phyloP scores from a whole-genome alignment of 2,113 vertebrate species.

The Austrofundulus limnaeus region DNA sequence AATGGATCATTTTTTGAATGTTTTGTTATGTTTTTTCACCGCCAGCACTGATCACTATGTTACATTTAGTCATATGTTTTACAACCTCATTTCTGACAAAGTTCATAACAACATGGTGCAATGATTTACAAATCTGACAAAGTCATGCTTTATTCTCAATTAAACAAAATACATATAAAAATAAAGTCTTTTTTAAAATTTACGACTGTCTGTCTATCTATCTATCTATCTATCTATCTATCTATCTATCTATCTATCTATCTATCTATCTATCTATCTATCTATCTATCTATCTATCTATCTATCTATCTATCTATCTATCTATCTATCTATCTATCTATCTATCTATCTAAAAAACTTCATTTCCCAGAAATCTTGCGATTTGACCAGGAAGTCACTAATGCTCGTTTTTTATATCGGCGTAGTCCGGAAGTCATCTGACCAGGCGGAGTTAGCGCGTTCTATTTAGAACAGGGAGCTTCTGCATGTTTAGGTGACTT shows the following conservation, averaged over 20 bases:
- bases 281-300: no score
- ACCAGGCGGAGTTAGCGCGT: not conserved
- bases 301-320: no score
- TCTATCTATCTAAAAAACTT: constrained; percentile 4
- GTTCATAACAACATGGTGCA: no score
- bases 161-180: no score
- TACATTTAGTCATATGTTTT: not conserved
- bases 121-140: no score
- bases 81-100: no score
- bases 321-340: no score
- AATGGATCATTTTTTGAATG: no score
- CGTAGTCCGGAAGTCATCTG: not conserved
- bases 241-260: constrained; percentile 1
- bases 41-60: no score
- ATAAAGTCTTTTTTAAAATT: no score
- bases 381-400: constrained; percentile 15
- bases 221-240: not conserved
- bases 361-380: constrained; percentile 37
- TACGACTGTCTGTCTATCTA: not conserved
- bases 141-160: no score
- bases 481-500: not conserved
- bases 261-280: not conserved
- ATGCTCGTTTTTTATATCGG: accelerated
- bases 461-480: not conserved
- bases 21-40: no score